Base-by-base conservation (phyloP, 2,113 vertebrate species). In the Chloropsis cyanopogon region DNA sequence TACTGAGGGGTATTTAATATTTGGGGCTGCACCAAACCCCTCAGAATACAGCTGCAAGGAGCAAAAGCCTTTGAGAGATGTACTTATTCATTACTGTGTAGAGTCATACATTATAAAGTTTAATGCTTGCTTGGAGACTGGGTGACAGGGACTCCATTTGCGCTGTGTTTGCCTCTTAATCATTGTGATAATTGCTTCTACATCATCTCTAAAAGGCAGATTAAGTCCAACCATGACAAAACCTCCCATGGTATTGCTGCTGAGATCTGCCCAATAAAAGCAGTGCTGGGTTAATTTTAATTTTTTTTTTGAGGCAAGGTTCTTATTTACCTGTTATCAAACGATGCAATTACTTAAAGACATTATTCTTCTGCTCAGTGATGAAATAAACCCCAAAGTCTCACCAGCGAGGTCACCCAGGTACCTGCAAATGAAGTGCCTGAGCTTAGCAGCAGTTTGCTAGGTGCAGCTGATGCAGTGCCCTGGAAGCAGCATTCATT, bases 181-280 rank as follows among this genome's bases (percentile, higher is more conserved):
- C 82, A 68, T 92, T 41, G 50, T 49, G 80, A 42, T 94, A 70
- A 91, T 96, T 86, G 72, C 63, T 90, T 90, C 44, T 56, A 56
- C 29, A 42, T 68, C 26, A 64, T 86, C 57, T 95, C 60, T 64
- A 37, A 71, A 85, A 88, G 60, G 71, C 53, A 88, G 68, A 86
- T 93, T 88, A 94, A 88, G 47, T 86, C 72, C 41, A 90, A 68
- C 52, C 56, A 57, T 52, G 53, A 71, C 60, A 90, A 90, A 94
- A 61, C 49, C 56, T 92, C 44, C 64, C 56, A 26, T 53, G 68
- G 52, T 33, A 37, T 37, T 71, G 49, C 60, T 78, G 71, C 79
- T 90, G 79, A 23, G 60, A 93, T 88, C 64, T 83, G 46, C 54
- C 52, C 10, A n/a, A 59, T 63, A 80, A 86, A 92, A 64, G 14